Percentiles rank a stretch among this genome's conserved stretches.
phyloP scores from a whole-genome alignment of 1,140 invertebrate species.

The Aporrectodea caliginosa region DNA sequence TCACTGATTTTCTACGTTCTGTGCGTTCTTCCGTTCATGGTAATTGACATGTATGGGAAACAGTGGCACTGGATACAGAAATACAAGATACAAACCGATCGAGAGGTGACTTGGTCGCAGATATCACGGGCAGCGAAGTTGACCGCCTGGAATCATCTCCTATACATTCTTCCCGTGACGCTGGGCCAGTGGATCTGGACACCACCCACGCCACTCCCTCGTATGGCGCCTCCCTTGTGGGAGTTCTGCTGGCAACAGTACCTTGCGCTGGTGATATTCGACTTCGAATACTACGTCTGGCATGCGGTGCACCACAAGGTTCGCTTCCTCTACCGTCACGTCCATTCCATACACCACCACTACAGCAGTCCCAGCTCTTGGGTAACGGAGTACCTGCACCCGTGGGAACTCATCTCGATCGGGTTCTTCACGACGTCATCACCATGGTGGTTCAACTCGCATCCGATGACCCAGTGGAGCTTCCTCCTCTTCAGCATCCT shows the following conservation, averaged over 20 bases:
- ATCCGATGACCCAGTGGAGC: constrained; percentile 44
- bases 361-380: constrained; percentile 45
- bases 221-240: constrained; percentile 38
- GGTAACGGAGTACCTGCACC: constrained; percentile 47
- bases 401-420: constrained; percentile 47
- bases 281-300: constrained; percentile 44
- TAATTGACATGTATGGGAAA: constrained; percentile 46
- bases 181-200: constrained; percentile 46
- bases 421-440: constrained; percentile 38
- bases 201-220: constrained; percentile 38
- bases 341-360: constrained; percentile 48
- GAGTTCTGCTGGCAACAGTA: constrained; percentile 40
- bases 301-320: constrained; percentile 42
- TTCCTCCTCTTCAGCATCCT: constrained; percentile 32
- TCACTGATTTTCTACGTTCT: constrained; percentile 54
- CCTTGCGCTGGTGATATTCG: constrained; percentile 43
- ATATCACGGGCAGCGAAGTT: constrained; percentile 40
- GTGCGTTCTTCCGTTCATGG: constrained; percentile 53
- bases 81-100: constrained; percentile 44
- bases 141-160: constrained; percentile 42
- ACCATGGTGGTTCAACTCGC: constrained; percentile 39
- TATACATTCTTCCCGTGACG: constrained; percentile 45
- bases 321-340: constrained; percentile 44
- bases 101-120: constrained; percentile 41
- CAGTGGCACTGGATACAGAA: constrained; percentile 42